phyloP scores from a whole-genome alignment of 92 coral and sea anemone species.

The Montipora capitata region DNA sequence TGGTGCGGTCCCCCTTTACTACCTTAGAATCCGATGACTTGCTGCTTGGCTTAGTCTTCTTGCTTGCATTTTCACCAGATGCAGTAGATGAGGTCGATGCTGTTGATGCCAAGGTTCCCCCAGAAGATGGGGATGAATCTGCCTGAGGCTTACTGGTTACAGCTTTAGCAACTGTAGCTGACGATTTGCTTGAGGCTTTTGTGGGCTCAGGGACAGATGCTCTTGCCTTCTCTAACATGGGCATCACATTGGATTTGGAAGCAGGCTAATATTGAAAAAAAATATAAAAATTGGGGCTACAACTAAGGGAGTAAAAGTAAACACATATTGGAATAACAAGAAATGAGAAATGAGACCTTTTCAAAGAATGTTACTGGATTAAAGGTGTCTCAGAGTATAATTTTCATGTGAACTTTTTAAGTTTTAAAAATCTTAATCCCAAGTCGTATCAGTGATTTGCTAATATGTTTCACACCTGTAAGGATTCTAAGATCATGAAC shows the following conservation, averaged over 20 bases:
- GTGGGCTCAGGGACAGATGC: conserved; percentile 91
- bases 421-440: too few relatives aligned
- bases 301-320: not conserved
- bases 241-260: conserved; percentile 86
- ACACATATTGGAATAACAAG: not conserved
- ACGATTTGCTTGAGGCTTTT: conserved; percentile 71
- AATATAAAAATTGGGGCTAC: not conserved
- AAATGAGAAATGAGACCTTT: too few relatives aligned
- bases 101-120: not conserved
- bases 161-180: conserved; percentile 44
- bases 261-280: conserved; percentile 76
- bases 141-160: conserved; percentile 49
- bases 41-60: conserved; percentile 21
- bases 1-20: not conserved
- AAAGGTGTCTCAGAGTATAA: too few relatives aligned
- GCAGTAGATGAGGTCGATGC: conserved; percentile 24
- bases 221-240: conserved; percentile 89
- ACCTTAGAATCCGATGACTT: conserved; percentile 38
- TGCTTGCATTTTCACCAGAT: conserved; percentile 13
- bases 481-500: too few relatives aligned
- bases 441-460: too few relatives aligned
- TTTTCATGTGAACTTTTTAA: too few relatives aligned
- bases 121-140: conserved; percentile 33
- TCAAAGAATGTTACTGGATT: too few relatives aligned
- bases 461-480: too few relatives aligned